Evolutionary conservation across 2,113 vertebrate genomes (phyloP).

Genomic region (Arizona elegans): DNA sequence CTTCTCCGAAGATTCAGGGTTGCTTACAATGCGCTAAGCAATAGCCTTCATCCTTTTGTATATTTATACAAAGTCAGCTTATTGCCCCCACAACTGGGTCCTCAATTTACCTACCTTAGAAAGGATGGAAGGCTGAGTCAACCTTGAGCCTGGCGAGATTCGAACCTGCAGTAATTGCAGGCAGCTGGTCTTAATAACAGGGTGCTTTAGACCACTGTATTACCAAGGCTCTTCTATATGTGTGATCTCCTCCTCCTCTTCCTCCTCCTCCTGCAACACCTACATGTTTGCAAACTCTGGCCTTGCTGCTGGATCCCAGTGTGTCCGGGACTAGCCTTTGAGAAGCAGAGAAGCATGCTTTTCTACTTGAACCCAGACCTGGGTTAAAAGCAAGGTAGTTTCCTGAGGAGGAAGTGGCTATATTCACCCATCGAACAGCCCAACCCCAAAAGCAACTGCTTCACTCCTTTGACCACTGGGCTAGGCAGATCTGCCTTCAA

Average conservation of each 20-base stretch:
- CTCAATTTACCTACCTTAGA: too few relatives aligned
- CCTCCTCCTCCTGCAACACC: background rate
- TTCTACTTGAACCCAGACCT: background rate
- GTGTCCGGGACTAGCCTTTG: background rate
- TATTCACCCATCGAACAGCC: background rate
- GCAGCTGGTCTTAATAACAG: too few relatives aligned
- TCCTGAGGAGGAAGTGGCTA: background rate
- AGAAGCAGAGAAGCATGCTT: background rate
- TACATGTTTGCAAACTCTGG: background rate
- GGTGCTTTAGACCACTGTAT: too few relatives aligned
- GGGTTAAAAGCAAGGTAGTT: background rate
- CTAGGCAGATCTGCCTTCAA: background rate
- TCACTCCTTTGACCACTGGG: background rate
- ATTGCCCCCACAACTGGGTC: too few relatives aligned
- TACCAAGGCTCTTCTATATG: background rate
- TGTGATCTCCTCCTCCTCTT: background rate
- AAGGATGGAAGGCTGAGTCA: too few relatives aligned
- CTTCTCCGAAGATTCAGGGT: too few relatives aligned
- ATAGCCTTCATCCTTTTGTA: too few relatives aligned
- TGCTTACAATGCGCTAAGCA: too few relatives aligned
- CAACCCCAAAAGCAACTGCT: background rate
- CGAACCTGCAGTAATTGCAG: too few relatives aligned
- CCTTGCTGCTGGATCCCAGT: background rate
- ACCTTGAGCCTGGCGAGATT: too few relatives aligned
- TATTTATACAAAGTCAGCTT: too few relatives aligned